These are phyloP conservation scores for Smutsia gigantea DNA, from an alignment of 2,797 vertebrate species.

Conservation along the genomic window DNA sequence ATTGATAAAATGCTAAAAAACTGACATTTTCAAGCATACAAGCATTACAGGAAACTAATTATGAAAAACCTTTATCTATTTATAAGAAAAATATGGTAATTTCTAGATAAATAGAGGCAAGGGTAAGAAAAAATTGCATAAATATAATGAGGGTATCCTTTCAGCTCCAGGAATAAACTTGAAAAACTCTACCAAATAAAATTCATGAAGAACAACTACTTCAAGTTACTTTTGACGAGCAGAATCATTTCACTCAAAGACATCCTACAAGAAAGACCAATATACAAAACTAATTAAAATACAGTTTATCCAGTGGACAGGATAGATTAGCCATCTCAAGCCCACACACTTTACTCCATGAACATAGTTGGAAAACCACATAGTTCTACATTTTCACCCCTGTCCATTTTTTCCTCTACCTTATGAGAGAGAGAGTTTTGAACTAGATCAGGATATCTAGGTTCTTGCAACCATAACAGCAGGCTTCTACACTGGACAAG, in stretches of 20 bases:
- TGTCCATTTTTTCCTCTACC: not conserved
- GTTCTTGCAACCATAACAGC: not conserved
- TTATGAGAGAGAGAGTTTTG: not conserved
- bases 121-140: slow-evolving; percentile 45
- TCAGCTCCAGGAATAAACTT: slow-evolving; percentile 44
- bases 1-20: slow-evolving; percentile 70
- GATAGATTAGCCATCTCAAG: not conserved
- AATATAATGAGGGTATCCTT: slow-evolving; percentile 3
- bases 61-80: slow-evolving; percentile 58
- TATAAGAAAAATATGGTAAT: slow-evolving; percentile 57
- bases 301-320: not conserved
- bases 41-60: slow-evolving; percentile 51
- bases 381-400: not conserved
- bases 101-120: slow-evolving; percentile 66
- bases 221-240: slow-evolving; percentile 33
- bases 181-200: slow-evolving; percentile 26
- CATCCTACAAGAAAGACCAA: not conserved
- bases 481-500: not conserved
- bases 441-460: not conserved
- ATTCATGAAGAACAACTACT: slow-evolving; percentile 42
- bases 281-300: slow-evolving; percentile 19
- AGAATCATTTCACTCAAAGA: slow-evolving; percentile 26
- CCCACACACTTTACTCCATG: not conserved
- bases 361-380: not conserved
- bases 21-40: slow-evolving; percentile 48